A percentile compares a stretch with the other conserved stretches of the same genome.
Evolutionary conservation across 2,797 vertebrate genomes (phyloP).

Genomic region (Spinibarbus caldwelli): DNA sequence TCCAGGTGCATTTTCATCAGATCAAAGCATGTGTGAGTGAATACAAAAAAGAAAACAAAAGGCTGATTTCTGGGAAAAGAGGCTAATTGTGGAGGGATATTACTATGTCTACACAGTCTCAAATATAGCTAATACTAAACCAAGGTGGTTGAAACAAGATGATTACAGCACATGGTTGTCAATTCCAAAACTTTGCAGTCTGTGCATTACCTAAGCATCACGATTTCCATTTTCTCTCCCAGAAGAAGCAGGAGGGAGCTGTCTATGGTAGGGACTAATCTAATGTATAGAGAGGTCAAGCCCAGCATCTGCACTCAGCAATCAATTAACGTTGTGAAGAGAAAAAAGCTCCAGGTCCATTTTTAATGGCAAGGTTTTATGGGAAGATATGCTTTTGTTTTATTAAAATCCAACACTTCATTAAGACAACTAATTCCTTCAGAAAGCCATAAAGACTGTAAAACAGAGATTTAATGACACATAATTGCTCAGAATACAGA

Average conservation of each 20-base stretch:
- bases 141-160: neutral
- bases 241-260: neutral
- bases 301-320: neutral
- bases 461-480: conserved; percentile 30
- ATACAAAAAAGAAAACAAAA: neutral
- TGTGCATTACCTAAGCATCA: neutral
- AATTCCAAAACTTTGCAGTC: neutral
- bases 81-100: neutral
- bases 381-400: conserved; percentile 1
- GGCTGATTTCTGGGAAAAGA: neutral
- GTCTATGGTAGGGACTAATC: conserved; percentile 6
- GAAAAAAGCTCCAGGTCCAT: neutral
- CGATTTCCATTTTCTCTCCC: neutral
- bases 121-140: neutral
- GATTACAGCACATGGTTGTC: neutral
- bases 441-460: conserved; percentile 15
- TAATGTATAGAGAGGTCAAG: neutral
- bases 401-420: neutral
- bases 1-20: neutral
- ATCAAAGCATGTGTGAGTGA: neutral
- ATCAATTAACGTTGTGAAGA: neutral
- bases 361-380: conserved; percentile 10
- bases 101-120: neutral
- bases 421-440: neutral
- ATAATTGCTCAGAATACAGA: conserved; percentile 42